A percentile compares a stretch with the other conserved stretches of the same genome.
Evolutionary conservation across 2,888 invertebrate genomes (phyloP).

Genomic region (Heteromurus nitidus): DNA sequence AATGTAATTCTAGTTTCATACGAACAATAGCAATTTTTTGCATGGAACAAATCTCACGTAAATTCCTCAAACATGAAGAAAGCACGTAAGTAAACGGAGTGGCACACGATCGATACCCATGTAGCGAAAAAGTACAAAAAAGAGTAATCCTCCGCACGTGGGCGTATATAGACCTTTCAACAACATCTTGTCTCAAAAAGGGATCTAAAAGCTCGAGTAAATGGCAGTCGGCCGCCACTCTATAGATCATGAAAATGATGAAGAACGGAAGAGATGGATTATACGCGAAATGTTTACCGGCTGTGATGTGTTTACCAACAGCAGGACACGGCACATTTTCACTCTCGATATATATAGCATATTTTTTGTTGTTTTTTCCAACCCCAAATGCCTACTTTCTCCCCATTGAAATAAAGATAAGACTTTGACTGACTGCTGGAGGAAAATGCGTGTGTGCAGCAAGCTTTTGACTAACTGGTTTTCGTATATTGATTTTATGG

Average conservation of each 20-base stretch:
- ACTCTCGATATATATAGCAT: no score
- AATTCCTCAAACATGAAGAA: conserved; percentile 7
- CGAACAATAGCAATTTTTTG: background rate
- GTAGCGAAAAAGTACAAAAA: conserved; percentile 7
- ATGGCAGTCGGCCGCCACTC: no score
- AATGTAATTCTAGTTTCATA: no score
- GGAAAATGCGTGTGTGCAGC: background rate
- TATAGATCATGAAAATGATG: conserved; percentile 55
- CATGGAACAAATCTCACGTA: background rate
- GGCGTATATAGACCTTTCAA: conserved; percentile 61
- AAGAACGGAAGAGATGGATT: conserved; percentile 33
- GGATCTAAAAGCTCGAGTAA: no score
- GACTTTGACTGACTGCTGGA: background rate
- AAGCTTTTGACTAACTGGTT: background rate
- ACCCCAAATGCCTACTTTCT: no score
- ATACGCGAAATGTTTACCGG: no score
- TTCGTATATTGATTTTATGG: background rate
- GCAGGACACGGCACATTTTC: no score
- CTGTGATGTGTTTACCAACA: no score
- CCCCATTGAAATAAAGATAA: no score
- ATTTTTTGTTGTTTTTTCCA: no score
- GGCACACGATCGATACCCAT: conserved; percentile 54
- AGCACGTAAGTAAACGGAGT: conserved; percentile 20
- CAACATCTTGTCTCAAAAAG: conserved; percentile 15
- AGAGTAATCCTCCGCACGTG: conserved; percentile 49